Base-by-base conservation (phyloP, 64 coral and sea anemone species). In the Pocillopora verrucosa region DNA sequence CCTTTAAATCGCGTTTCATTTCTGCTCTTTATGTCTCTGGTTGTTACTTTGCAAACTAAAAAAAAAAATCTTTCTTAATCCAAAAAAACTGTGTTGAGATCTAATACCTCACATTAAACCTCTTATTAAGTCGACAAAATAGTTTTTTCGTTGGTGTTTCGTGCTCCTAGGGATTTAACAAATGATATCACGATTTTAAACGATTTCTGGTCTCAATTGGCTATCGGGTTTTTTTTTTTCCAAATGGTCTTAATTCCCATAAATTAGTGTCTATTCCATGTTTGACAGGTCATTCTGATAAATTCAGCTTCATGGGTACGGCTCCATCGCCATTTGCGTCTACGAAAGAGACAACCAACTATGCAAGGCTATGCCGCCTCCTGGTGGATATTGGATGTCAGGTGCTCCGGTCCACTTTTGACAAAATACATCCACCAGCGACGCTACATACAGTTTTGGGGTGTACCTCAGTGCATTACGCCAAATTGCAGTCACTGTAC, bases 291-390 rank as follows among this genome's bases (percentile, higher is more conserved):
- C 9, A 1, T 36, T 34, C 30, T 45, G 41, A 6, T 45, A 45
- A 45, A 6, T 45, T 45, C 41, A 45, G 41, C 2, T 78, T 11
- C 35, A 75, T 75, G 73, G 73, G 30, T 14, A 3, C 34, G 15
- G 73, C 73, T 75, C 30, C 30, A 75, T 88, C 73, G 16, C 16
- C 34, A 4, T 75, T 75, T 38, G 73, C 11, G 13, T 62, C 86
- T 56, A 77, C 86, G 9, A 88, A 76, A 61, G 86, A 76, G 75
- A 76, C 26, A 10, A 77, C 86, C 15, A 88, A 88, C 57, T 88
- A 76, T 60, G 73, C 59, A 11, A 41, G 84, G 24, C 34, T 74
- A 22, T 60, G 84, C 17, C 56, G 84, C 16, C 84, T 87, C 12
- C 20, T 88, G 19, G 75, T 88, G 35, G 74, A 88, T 76, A 26